Conservation (phyloP, 2,113 vertebrate species). For the Hucho hucho region DNA sequence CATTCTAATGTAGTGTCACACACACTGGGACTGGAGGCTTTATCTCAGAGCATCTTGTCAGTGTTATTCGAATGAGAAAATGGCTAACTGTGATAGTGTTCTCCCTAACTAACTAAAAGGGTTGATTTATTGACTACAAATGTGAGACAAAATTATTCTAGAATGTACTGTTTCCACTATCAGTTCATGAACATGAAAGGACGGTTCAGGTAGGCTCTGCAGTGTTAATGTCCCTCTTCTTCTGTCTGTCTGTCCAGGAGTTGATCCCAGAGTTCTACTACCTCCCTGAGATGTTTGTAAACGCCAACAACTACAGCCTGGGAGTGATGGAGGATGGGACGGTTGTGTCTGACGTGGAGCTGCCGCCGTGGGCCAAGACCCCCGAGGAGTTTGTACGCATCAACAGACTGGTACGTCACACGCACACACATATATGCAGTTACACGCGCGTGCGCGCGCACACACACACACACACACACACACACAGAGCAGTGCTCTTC, state of each 20-base stretch:
- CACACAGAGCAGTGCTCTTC: not conserved
- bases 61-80: too few relatives aligned
- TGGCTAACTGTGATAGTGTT: too few relatives aligned
- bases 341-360: constrained; percentile 93
- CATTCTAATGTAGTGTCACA: not conserved
- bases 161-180: too few relatives aligned
- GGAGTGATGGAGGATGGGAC: constrained; percentile 97
- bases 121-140: not conserved
- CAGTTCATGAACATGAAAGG: too few relatives aligned
- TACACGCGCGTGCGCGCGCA: not conserved
- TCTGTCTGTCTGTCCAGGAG: constrained; percentile 74
- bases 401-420: constrained; percentile 85
- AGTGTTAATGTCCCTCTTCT: not conserved
- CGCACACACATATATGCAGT: constrained; percentile 8
- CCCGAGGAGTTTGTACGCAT: constrained; percentile 97
- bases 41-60: too few relatives aligned
- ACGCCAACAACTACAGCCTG: constrained; percentile 93
- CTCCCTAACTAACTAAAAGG: not conserved
- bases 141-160: too few relatives aligned
- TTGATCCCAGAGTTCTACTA: constrained; percentile 99
- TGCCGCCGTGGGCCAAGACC: constrained; percentile 97
- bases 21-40: too few relatives aligned
- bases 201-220: too few relatives aligned
- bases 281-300: constrained; percentile 99
- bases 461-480: constrained; percentile 13